phyloP scores from a whole-genome alignment of 1,140 invertebrate genomes.

The Musca domestica region DNA sequence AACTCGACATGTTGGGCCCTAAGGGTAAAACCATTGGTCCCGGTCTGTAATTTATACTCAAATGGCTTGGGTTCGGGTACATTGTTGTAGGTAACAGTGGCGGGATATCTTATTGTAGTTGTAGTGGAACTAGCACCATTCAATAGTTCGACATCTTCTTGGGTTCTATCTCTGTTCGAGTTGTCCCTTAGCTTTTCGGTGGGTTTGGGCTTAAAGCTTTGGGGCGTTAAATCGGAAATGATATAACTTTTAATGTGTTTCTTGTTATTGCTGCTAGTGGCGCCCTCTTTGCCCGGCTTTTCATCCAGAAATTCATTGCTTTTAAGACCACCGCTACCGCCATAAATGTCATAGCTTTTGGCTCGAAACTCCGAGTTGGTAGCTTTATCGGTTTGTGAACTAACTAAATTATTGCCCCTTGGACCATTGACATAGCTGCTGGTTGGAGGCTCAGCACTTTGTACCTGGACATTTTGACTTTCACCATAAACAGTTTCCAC shows the following conservation, averaged over 20 bases:
- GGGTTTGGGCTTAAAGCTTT: constrained; percentile 40
- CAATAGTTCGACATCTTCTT: constrained; percentile 6
- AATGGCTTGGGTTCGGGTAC: constrained; percentile 32
- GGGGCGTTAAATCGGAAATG: constrained; percentile 43
- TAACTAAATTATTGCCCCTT: constrained; percentile 35
- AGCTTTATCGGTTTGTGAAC: constrained; percentile 26
- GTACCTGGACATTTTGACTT: constrained; percentile 38
- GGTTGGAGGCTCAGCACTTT: constrained; percentile 35
- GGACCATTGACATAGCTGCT: constrained; percentile 35
- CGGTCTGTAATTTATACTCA: constrained; percentile 41
- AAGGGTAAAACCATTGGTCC: constrained; percentile 39
- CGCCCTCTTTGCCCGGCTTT: not conserved
- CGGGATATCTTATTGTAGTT: constrained; percentile 6
- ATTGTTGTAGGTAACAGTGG: constrained; percentile 15
- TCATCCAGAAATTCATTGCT: constrained; percentile 1
- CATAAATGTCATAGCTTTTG: constrained; percentile 14
- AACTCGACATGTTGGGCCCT: constrained; percentile 26
- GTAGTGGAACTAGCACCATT: constrained; percentile 20
- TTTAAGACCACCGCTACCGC: not conserved
- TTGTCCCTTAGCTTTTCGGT: not conserved
- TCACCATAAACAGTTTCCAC: constrained; percentile 41
- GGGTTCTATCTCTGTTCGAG: not conserved
- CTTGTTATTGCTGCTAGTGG: constrained; percentile 21
- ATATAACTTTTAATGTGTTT: constrained; percentile 46
- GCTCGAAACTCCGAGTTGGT: not conserved